Evolutionary conservation across 2,797 vertebrate species (phyloP).

Genomic region (Gymnothorax javanicus): DNA sequence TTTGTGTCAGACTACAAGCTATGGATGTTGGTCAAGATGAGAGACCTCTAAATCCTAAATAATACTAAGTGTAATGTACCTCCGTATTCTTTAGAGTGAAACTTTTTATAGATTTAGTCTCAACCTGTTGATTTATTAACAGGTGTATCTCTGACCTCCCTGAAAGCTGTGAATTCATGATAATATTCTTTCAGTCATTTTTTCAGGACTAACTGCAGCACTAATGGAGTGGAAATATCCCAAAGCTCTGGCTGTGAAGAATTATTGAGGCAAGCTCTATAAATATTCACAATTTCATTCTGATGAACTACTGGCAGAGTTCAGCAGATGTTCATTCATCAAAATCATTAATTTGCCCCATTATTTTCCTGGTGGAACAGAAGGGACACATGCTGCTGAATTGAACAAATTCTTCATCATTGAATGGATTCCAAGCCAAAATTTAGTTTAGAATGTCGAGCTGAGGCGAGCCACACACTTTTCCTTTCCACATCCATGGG

Average conservation of each 20-base stretch:
- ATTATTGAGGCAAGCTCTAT: conserved; percentile 19
- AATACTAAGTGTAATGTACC: too few species aligned
- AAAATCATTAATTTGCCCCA: conserved; percentile 32
- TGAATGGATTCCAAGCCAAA: neutral
- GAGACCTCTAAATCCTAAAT: conserved; percentile 5
- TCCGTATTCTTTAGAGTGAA: conserved; percentile 12
- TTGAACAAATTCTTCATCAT: neutral
- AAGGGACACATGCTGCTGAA: neutral
- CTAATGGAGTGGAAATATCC: conserved; percentile 34
- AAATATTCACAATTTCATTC: conserved; percentile 26
- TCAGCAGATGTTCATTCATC: neutral
- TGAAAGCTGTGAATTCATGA: conserved; percentile 33
- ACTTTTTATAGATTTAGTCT: conserved; percentile 37
- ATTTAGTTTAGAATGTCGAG: neutral
- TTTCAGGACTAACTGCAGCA: conserved; percentile 41
- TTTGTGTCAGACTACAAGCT: neutral
- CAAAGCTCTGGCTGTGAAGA: conserved; percentile 25
- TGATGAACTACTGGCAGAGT: conserved; percentile 31
- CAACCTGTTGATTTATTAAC: conserved; percentile 33
- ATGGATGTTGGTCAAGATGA: neutral
- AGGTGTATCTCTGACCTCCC: conserved; percentile 28
- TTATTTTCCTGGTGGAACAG: neutral
- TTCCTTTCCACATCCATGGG: neutral
- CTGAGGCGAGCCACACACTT: neutral
- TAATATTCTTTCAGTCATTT: conserved; percentile 27